Percentiles rank a stretch among this genome's conserved stretches.
Conservation (phyloP, 2,797 vertebrate species). For the Pantherophis alleghaniensis region DNA sequence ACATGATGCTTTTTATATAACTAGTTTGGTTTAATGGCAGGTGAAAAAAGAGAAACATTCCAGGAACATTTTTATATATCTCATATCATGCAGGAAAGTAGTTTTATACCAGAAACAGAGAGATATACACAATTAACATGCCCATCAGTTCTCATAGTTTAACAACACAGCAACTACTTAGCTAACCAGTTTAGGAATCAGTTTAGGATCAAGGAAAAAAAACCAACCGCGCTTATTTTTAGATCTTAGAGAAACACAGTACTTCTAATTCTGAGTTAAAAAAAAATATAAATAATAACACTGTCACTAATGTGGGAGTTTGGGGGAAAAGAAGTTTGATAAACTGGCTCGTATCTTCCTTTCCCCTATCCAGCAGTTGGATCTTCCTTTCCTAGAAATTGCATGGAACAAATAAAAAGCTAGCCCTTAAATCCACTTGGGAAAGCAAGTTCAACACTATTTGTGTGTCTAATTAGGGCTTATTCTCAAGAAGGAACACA, state of each 20-base stretch:
- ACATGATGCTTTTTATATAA: background rate
- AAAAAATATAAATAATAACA: background rate
- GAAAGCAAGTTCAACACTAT: background rate
- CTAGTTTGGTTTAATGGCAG: background rate
- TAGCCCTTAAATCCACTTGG: slow-evolving; percentile 32
- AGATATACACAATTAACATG: background rate
- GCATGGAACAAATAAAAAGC: slow-evolving; percentile 15
- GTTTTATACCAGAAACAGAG: slow-evolving; percentile 20
- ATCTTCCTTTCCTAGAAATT: slow-evolving; percentile 15
- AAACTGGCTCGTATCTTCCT: background rate
- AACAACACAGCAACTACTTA: background rate
- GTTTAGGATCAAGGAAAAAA: background rate
- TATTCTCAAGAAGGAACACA: background rate
- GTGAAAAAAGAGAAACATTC: background rate
- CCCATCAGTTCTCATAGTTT: background rate
- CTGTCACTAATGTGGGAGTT: background rate
- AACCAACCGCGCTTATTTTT: background rate
- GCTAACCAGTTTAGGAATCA: background rate
- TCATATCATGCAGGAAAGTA: slow-evolving; percentile 17
- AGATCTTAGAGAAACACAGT: background rate
- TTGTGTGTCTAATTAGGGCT: background rate
- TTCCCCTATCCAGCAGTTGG: background rate
- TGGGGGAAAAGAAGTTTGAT: background rate
- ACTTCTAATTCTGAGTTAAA: background rate
- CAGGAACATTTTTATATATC: slow-evolving; percentile 1